Base-by-base conservation (phyloP, 2,113 vertebrate genomes). In the Toxotes chatareus region DNA sequence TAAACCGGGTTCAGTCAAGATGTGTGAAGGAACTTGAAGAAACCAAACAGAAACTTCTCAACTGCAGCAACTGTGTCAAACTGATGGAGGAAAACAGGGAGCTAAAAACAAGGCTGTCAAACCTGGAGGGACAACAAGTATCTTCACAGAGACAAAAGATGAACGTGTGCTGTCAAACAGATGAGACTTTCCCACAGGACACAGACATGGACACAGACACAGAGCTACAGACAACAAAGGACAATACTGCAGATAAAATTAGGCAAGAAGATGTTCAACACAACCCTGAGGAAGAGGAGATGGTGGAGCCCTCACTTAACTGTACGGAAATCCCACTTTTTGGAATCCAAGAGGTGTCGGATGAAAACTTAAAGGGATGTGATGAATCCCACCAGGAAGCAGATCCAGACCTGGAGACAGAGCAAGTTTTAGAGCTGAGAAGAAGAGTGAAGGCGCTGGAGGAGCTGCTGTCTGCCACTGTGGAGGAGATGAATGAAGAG, bases 391-490 rank as follows among this genome's bases (percentile, higher is more conserved):
- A 9, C 10, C 7, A 34, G 40, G 65, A 72, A 31, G 11, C 40
- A 0, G 62, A 78, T 42, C 10, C 1, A 11, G 40, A 23, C 23
- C 0, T 4, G 7, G 75, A 76, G 34, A 3, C 3, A 3, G 38
- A 76, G 63, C 40, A 56, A 7, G 76, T 80, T 55, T 72, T 17
- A 13, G 27, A 0, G 36, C 64, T 91, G 57, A 88, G 64, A 17
- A 27, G n/a, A 16, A 71, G 80, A 70, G 92, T 89, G 80, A 23
- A 67, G 49, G 88, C 88, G 55, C 87, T 93, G 66, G 88, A 93
- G 87, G 75, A 92, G 71, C 73, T 69, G 66, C 77, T 90, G 72
- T 55, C 16, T 0, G 27, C 60, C 44, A 5, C 13, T 0, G 44
- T n/a, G 2, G 67, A 85, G 44, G n/a, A 76, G 61, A 60, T 86